A percentile compares a stretch with the other conserved stretches of the same genome.
Evolutionary conservation across 92 coral and sea anemone genomes (phyloP).

Genomic region (Palythoa heliodiscus): DNA sequence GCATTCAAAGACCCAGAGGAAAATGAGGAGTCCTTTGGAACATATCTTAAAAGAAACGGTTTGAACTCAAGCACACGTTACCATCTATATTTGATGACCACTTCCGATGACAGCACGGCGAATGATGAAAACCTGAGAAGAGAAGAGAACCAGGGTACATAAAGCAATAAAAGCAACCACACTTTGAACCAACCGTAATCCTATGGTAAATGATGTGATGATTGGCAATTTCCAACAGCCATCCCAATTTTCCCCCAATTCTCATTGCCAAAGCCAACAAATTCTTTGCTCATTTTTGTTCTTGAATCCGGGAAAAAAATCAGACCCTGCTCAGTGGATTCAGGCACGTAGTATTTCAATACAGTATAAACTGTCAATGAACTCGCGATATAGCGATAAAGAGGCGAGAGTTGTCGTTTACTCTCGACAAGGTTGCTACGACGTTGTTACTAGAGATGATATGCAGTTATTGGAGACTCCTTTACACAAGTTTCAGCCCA

Average conservation of each 20-base stretch:
- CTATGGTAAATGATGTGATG: background rate
- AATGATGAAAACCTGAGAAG: constrained; percentile 1
- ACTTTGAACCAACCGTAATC: background rate
- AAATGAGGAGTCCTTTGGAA: too few species aligned
- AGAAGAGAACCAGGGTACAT: background rate
- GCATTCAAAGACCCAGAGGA: background rate
- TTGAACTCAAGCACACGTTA: background rate
- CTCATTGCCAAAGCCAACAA: too few species aligned
- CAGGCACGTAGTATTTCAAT: background rate
- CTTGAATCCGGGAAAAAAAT: background rate
- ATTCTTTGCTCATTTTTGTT: too few species aligned
- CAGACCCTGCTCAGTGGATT: background rate
- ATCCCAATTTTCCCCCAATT: too few species aligned
- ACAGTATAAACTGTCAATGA: background rate
- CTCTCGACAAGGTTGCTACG: too few species aligned
- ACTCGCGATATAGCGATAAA: too few species aligned
- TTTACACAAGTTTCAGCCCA: too few species aligned
- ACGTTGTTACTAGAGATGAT: background rate
- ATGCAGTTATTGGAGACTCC: background rate
- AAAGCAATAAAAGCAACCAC: background rate
- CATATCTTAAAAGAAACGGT: too few species aligned
- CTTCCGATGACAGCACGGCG: too few species aligned
- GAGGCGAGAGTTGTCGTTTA: too few species aligned
- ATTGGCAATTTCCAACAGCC: too few species aligned
- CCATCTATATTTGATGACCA: background rate